Conservation (phyloP, 1,140 invertebrate species). For the Drosophila orosa region DNA sequence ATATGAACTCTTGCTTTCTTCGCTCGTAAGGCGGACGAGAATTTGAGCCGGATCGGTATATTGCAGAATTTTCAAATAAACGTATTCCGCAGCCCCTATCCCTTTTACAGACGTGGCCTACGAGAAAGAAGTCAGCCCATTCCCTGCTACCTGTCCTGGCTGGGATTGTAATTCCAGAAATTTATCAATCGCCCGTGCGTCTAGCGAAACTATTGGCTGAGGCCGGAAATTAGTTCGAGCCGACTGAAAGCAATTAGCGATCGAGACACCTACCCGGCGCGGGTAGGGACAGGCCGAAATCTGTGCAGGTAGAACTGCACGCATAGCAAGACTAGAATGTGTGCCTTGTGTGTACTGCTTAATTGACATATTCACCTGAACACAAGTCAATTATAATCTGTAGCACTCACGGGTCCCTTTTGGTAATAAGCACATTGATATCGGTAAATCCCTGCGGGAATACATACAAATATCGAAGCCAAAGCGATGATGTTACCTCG, state of each 20-base stretch:
- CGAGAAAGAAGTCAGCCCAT: conserved; percentile 27
- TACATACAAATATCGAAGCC: conserved; percentile 19
- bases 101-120: not conserved
- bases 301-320: not conserved
- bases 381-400: conserved; percentile 7
- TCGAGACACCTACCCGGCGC: conserved; percentile 49
- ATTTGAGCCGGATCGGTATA: too few species aligned
- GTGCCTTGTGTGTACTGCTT: conserved; percentile 4
- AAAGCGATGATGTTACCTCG: conserved; percentile 3
- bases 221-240: conserved; percentile 64
- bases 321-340: not conserved
- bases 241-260: conserved; percentile 78
- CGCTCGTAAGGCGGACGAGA: not conserved
- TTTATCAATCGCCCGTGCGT: conserved; percentile 59
- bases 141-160: conserved; percentile 41
- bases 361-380: conserved; percentile 11
- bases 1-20: not conserved
- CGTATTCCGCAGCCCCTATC: not conserved
- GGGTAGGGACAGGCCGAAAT: conserved; percentile 9
- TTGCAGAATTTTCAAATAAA: not conserved
- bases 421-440: not conserved
- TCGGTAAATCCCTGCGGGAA: conserved; percentile 7
- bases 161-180: conserved; percentile 60
- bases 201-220: conserved; percentile 17
- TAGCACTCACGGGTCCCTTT: not conserved